These are phyloP conservation scores for Tautogolabrus adspersus DNA, from an alignment of 2,113 vertebrate genomes.

Conservation along the genomic window DNA sequence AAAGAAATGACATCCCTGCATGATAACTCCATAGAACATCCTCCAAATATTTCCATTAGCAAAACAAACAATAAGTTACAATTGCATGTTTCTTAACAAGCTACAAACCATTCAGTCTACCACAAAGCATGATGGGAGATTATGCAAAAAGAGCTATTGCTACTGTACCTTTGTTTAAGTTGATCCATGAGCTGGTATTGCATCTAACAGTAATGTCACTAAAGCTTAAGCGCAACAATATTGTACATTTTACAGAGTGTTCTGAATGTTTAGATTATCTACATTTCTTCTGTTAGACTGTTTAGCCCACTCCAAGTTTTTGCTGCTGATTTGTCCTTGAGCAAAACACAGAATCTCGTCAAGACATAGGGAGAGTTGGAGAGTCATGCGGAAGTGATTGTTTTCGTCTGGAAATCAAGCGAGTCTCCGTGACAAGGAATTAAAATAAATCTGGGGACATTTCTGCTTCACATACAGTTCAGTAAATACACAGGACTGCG, in stretches of 20 bases:
- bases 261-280: background rate
- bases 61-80: no score
- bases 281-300: background rate
- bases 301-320: background rate
- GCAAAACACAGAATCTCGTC: constrained; percentile 24
- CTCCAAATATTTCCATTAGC: no score
- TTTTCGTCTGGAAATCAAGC: constrained; percentile 32
- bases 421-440: constrained; percentile 14
- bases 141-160: no score
- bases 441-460: constrained; percentile 27
- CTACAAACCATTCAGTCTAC: no score
- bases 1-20: no score
- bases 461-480: constrained; percentile 22
- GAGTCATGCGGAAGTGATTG: constrained; percentile 55
- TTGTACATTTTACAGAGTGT: background rate
- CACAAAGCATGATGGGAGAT: no score
- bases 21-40: no score
- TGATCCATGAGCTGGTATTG: no score
- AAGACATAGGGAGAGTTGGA: constrained; percentile 10
- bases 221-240: background rate
- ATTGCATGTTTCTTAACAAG: no score
- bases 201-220: no score
- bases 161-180: no score
- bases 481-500: constrained; percentile 10
- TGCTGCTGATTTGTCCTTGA: constrained; percentile 26